Conservation (phyloP, 2,888 invertebrate species). For the Ophioninae sp. region DNA sequence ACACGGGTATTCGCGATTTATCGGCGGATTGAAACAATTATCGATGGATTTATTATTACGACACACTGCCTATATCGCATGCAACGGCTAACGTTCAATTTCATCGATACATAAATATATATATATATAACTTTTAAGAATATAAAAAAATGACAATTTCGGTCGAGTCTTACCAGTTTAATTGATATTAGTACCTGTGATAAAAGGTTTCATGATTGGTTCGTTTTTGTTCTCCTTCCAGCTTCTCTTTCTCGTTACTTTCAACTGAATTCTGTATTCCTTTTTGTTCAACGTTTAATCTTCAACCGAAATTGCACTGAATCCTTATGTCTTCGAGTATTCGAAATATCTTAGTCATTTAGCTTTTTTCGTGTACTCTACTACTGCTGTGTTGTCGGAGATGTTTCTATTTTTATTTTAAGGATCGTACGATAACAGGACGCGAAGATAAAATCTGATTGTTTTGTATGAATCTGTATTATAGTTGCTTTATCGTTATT, state of each 20-base stretch:
- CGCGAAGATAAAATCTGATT: constrained; percentile 55
- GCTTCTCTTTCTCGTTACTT: constrained; percentile 30
- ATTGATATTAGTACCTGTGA: constrained; percentile 65
- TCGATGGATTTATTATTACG: constrained; percentile 64
- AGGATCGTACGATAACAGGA: constrained; percentile 29
- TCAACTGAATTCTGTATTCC: constrained; percentile 22
- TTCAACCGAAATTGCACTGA: constrained; percentile 64
- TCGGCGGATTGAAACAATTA: constrained; percentile 46
- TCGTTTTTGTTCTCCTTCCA: constrained; percentile 48
- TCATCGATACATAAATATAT: constrained; percentile 26
- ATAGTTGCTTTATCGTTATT: constrained; percentile 80
- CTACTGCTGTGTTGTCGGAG: constrained; percentile 17
- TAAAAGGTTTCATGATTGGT: constrained; percentile 54
- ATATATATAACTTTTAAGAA: constrained; percentile 54
- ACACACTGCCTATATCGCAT: constrained; percentile 73
- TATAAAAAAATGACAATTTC: constrained; percentile 60
- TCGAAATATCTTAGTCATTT: constrained; percentile 65
- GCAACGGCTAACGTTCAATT: constrained; percentile 62
- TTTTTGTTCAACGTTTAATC: constrained; percentile 35
- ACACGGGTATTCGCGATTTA: constrained; percentile 20
- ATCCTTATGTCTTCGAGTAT: constrained; percentile 54
- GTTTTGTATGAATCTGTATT: constrained; percentile 76
- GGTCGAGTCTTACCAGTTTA: constrained; percentile 61
- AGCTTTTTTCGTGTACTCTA: constrained; percentile 61
- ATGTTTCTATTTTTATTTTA: constrained; percentile 32